Base-by-base conservation (phyloP, 2,888 invertebrate genomes). In the Oeneis ivallda region DNA sequence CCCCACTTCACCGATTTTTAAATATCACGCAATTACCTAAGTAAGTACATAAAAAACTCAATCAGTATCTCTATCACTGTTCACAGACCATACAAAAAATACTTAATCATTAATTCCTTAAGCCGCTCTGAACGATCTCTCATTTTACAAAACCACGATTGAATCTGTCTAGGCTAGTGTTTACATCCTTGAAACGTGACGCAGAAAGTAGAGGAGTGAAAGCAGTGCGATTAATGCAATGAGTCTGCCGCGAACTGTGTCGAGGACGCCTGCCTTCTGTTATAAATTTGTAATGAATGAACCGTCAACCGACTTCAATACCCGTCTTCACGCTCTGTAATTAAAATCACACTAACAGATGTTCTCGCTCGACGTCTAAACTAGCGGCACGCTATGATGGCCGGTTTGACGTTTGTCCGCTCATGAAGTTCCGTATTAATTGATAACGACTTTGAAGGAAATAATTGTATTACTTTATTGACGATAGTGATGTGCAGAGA, bases 131-230 rank as follows among this genome's bases (percentile, higher is more conserved):
- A 34, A 47, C 37, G 39, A 50, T 50, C n/a, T 60, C 11, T 60
- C 37, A 60, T 60, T 50, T 39, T 53, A 41, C 61, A 53, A 64
- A 61, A 57, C 57, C 19, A 39, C 60, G 41, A 53, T 49, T 26
- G 58, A 54, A 37, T 59, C 57, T 77, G 37, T 8, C 56, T 17
- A 56, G 81, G 54, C 56, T 10, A 41, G 81, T 70, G 70, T 70
- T 70, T 70, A 68, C 64, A 66, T 65, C 90, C 89, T 89, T 89
- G 90, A 84, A 86, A 86, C 86, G 89, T 91, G 89, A 89, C 84
- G 86, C 87, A 86, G 88, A 89, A 88, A 86, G 85, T 82, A 79
- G 79, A 80, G 76, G 79, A 83, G 89, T 85, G 90, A 90, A 90
- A 90, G 89, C 89, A 84, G 81, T 85, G 82, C 83, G 82, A 81